phyloP scores from a whole-genome alignment of 2,888 invertebrate genomes.

The Taphrorychus bicolor region DNA sequence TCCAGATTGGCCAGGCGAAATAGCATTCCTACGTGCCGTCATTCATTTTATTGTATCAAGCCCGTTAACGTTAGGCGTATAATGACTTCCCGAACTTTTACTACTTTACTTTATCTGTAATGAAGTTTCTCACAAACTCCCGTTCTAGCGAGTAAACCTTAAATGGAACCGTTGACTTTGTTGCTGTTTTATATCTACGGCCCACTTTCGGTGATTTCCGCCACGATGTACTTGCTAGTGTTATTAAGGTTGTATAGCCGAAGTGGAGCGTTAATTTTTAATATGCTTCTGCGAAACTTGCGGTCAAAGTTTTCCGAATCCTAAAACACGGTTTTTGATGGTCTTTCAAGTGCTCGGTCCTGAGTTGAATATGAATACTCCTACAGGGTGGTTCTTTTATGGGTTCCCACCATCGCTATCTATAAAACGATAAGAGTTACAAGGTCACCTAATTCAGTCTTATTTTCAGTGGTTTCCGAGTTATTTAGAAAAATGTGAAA shows the following conservation, averaged over 20 bases:
- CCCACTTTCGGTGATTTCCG: background rate
- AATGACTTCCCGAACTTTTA: constrained; percentile 5
- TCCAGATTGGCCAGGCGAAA: background rate
- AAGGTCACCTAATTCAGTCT: no score
- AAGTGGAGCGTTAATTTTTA: background rate
- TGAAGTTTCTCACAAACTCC: background rate
- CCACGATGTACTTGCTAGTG: no score
- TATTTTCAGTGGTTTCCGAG: no score
- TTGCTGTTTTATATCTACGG: background rate
- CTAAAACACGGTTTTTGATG: no score
- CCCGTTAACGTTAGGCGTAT: background rate
- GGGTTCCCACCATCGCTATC: no score
- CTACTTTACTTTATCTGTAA: background rate
- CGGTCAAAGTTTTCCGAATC: no score
- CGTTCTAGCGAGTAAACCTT: background rate
- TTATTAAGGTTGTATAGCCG: no score
- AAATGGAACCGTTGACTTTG: background rate
- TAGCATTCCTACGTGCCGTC: background rate
- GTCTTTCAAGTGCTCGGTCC: no score
- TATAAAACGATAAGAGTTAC: no score
- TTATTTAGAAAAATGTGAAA: no score
- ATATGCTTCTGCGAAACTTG: background rate
- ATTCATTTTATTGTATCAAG: background rate
- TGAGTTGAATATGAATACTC: no score
- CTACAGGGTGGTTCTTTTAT: no score